A percentile compares a stretch with the other conserved stretches of the same genome.
Evolutionary conservation across 2,113 vertebrate genomes (phyloP).

Genomic region (Halcyon senegalensis): DNA sequence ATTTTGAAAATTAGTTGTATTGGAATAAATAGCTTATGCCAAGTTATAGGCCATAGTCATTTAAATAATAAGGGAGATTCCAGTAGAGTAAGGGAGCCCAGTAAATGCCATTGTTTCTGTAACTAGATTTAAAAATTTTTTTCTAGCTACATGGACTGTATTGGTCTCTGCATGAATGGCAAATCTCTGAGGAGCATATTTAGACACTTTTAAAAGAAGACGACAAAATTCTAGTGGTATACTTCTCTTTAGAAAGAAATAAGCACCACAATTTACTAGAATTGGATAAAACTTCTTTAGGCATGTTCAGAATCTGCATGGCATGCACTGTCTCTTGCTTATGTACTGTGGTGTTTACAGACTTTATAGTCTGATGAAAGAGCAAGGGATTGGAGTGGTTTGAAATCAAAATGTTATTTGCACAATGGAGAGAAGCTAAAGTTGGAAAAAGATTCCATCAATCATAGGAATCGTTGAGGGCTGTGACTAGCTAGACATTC

Average conservation of each 20-base stretch:
- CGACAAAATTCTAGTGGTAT: neutral
- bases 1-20: neutral
- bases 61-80: neutral
- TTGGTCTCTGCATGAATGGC: neutral
- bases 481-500: neutral
- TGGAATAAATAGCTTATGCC: neutral
- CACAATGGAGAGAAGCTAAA: neutral
- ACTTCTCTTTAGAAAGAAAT: neutral
- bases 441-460: neutral
- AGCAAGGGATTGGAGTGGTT: neutral
- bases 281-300: neutral
- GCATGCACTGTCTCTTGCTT: neutral
- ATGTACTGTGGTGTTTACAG: neutral
- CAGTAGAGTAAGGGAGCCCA: neutral
- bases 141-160: neutral
- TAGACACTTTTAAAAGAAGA: slow-evolving; percentile 1
- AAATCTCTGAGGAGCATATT: neutral
- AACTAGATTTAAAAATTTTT: neutral
- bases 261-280: slow-evolving; percentile 14
- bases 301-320: neutral
- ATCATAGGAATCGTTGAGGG: neutral
- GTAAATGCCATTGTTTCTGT: neutral
- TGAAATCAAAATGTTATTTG: neutral
- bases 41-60: neutral
- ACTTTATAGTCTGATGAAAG: neutral